Conservation (phyloP, 1,140 invertebrate genomes). For the Drosophila chauvacae region DNA sequence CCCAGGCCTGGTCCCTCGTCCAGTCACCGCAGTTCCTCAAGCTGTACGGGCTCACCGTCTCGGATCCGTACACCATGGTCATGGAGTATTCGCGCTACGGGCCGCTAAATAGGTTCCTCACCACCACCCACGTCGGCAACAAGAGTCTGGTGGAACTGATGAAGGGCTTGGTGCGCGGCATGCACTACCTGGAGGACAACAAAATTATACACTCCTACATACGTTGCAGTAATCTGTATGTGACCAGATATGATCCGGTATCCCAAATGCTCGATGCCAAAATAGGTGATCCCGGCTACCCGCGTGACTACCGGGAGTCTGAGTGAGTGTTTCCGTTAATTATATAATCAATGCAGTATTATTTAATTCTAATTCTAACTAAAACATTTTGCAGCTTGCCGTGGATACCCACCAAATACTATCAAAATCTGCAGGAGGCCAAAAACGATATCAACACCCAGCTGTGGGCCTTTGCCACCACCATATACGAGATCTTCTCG, state of each 20-base stretch:
- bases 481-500: conserved; percentile 95
- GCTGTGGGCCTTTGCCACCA: conserved; percentile 95
- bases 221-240: conserved; percentile 92
- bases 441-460: conserved; percentile 89
- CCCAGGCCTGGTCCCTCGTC: no score
- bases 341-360: background rate
- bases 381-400: conserved; percentile 87
- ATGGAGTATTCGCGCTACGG: no score
- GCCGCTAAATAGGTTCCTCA: no score
- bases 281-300: conserved; percentile 91
- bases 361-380: background rate
- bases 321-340: conserved; percentile 50
- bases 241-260: conserved; percentile 87
- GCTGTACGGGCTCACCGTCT: no score
- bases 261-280: conserved; percentile 90
- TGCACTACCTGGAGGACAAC: no score
- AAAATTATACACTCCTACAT: conserved; percentile 87
- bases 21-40: no score
- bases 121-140: no score
- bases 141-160: no score
- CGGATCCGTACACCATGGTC: no score
- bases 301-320: conserved; percentile 75
- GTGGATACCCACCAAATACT: conserved; percentile 94
- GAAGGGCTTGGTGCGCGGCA: no score
- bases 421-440: conserved; percentile 88